Percentiles rank a stretch among this genome's conserved stretches.
phyloP scores from a whole-genome alignment of 2,113 vertebrate genomes.

The Natator depressus region DNA sequence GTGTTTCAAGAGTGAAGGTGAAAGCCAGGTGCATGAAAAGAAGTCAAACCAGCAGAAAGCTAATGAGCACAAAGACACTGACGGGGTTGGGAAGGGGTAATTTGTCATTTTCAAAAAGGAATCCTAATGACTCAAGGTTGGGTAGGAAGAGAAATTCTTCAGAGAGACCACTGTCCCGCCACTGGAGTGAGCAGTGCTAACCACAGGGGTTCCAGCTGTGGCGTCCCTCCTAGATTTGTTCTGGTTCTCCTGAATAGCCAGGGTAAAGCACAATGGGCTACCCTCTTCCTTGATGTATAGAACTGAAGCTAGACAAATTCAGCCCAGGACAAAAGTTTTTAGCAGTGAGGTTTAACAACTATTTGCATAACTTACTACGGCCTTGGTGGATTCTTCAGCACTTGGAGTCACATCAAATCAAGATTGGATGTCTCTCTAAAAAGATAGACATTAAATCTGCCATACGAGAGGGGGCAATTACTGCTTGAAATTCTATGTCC shows the following conservation, averaged over 20 bases:
- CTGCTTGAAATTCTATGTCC: too few species aligned
- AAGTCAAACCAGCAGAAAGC: constrained; percentile 34
- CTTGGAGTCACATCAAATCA: too few species aligned
- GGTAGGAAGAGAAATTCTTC: background rate
- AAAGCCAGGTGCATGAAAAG: constrained; percentile 3
- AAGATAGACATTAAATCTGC: too few species aligned
- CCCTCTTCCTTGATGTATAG: background rate
- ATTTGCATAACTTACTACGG: too few species aligned
- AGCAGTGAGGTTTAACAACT: too few species aligned
- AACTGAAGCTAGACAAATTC: background rate
- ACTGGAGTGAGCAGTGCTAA: rapidly evolving
- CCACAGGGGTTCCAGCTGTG: rapidly evolving
- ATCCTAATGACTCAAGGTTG: background rate
- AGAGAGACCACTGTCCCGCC: background rate
- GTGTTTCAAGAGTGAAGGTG: constrained; percentile 23
- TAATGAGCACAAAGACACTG: background rate
- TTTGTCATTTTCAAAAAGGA: constrained; percentile 55
- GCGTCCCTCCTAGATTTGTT: background rate
- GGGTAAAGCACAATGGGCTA: background rate
- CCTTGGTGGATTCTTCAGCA: too few species aligned
- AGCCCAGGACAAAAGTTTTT: background rate
- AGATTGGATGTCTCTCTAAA: too few species aligned
- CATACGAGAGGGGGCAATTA: too few species aligned
- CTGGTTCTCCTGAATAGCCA: background rate
- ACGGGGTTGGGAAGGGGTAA: constrained; percentile 40